Base-by-base conservation (phyloP, 2,113 vertebrate species). In the Megaleporinus macrocephalus region DNA sequence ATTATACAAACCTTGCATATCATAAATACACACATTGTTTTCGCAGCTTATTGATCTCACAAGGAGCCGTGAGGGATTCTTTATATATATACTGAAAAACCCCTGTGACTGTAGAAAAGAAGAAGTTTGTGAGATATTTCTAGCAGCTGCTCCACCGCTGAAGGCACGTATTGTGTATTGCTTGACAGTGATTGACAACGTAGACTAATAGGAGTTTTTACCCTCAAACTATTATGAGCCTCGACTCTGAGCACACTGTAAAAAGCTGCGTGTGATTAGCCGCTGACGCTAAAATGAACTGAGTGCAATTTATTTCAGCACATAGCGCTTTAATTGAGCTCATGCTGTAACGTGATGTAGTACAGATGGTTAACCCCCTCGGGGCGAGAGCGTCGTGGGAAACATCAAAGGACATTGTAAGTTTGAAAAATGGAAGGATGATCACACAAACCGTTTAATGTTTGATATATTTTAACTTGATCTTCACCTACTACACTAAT, bases 161-260 rank as follows among this genome's bases (percentile, higher is more conserved):
- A 73, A 62, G 53, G 51, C 33, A 33, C 30, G 24, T 75, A 33
- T 62, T 70, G 33, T 86, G 69, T 84, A 51, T 72, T 76, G 44
- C 20, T 79, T 70, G 83, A 89, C 90, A 91, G 49, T 90, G 87
- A 93, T 84, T 91, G 91, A 89, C 90, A 89, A 77, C 82, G n/a
- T 27, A 86, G 83, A 88, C 86, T 87, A 87, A 83, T 78, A 80
- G 87, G 73, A 91, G 24, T 89, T 92, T 87, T 91, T 86, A 89
- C 89, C 87, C 88, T 89, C 86, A 90, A 90, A 92, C 87, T 88
- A 85, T 83, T 83, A 82, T 51, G 79, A 89, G 55, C 76, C 84
- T 82, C 53, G 65, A 84, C 84, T 82, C 90, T 89, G 41, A 41
- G 22, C 66, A 41, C 33, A 44, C 18, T n/a, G 13, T 41, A 5